Conservation (phyloP, 2,797 vertebrate genomes). For the Hydrocynus forskahlii region DNA sequence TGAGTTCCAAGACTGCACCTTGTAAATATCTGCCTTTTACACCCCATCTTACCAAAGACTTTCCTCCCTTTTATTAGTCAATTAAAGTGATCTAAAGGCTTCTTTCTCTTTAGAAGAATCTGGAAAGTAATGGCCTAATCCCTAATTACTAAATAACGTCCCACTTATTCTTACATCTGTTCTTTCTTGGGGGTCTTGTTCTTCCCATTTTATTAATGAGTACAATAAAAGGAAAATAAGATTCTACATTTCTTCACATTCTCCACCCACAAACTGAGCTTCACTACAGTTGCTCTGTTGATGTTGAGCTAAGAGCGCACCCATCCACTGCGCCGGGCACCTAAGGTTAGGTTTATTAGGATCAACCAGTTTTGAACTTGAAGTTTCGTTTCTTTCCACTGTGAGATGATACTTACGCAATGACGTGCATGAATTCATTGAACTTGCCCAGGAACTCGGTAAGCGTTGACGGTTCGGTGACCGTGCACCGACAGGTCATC, state of each 20-base stretch:
- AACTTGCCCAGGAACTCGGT: conserved; percentile 87
- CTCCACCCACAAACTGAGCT: background rate
- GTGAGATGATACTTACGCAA: conserved; percentile 85
- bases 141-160: too few species aligned
- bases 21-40: background rate
- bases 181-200: background rate
- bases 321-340: background rate
- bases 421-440: conserved; percentile 85
- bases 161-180: background rate
- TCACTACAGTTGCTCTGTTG: background rate
- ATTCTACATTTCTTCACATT: background rate
- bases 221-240: background rate
- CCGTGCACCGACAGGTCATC: conserved; percentile 71
- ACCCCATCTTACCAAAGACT: background rate
- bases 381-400: background rate
- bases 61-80: background rate
- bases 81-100: background rate
- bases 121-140: too few species aligned
- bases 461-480: conserved; percentile 76
- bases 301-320: background rate
- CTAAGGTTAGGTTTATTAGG: background rate
- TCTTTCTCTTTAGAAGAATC: too few species aligned
- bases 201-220: background rate
- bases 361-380: too few species aligned
- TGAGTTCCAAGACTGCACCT: background rate